Conservation (phyloP, 2,888 invertebrate species). For the Eupithecia centaureata region DNA sequence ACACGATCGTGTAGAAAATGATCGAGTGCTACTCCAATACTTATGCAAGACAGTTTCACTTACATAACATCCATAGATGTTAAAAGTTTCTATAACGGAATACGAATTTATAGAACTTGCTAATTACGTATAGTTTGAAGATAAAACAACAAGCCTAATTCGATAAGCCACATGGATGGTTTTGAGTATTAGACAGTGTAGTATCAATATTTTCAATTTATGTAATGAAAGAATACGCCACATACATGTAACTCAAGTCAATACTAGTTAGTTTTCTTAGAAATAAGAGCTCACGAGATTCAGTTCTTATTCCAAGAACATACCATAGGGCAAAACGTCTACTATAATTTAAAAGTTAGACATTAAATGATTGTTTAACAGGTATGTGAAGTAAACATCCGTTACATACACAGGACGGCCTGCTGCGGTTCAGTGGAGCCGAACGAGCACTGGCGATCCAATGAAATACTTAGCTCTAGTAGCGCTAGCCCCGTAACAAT, state of each 20-base stretch:
- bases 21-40: slow-evolving; percentile 8
- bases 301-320: background rate
- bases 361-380: slow-evolving; percentile 29
- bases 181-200: background rate
- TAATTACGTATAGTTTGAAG: background rate
- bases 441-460: slow-evolving; percentile 68
- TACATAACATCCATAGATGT: slow-evolving; percentile 25
- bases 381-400: slow-evolving; percentile 73
- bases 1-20: slow-evolving; percentile 15
- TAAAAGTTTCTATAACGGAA: slow-evolving; percentile 21
- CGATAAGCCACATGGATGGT: background rate
- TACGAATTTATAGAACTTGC: background rate
- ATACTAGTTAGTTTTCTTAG: background rate
- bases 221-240: background rate
- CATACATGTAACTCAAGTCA: background rate
- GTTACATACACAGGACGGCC: slow-evolving; percentile 74
- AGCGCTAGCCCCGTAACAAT: slow-evolving; percentile 15
- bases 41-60: slow-evolving; percentile 24
- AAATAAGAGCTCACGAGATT: background rate
- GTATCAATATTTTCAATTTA: too few species aligned
- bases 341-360: background rate
- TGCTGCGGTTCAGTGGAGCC: slow-evolving; percentile 79
- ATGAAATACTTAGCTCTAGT: slow-evolving; percentile 16
- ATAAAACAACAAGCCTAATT: background rate
- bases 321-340: background rate